Conservation (phyloP, 2,797 vertebrate genomes). For the Periparus ater region DNA sequence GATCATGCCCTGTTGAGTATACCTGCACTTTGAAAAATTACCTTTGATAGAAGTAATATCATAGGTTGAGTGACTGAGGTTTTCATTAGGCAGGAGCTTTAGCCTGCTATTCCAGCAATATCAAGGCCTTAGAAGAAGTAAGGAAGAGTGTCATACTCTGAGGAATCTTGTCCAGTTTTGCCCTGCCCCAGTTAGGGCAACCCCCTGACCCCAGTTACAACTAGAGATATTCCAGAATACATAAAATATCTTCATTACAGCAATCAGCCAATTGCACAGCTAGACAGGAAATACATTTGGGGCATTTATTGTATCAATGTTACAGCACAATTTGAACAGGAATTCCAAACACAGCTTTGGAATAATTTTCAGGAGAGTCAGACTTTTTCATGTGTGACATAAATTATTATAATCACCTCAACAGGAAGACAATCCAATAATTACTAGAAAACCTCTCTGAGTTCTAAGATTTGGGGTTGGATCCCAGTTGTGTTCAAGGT, state of each 20-base stretch:
- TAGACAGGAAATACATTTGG: neutral
- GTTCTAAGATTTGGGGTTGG: neutral
- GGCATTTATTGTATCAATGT: neutral
- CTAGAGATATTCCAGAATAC: neutral
- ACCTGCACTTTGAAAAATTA: neutral
- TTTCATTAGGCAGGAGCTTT: neutral
- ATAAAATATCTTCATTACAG: neutral
- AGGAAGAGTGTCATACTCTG: neutral
- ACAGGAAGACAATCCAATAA: neutral
- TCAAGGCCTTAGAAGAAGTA: neutral
- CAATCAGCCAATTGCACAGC: neutral
- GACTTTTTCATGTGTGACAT: neutral
- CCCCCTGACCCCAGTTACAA: accelerated
- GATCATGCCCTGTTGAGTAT: neutral
- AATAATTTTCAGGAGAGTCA: neutral
- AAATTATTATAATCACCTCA: neutral
- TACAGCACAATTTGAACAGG: neutral
- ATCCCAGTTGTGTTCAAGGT: neutral
- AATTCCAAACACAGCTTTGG: neutral
- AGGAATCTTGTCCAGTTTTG: neutral
- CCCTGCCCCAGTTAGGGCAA: neutral
- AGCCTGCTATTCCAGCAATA: neutral
- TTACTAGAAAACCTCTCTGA: neutral
- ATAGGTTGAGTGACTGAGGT: neutral
- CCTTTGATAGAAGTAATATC: neutral